Evolutionary conservation across 2,113 vertebrate species (phyloP), one percentile per base, ranked within the genome.

Genomic region (Rhinopithecus roxellana): DNA sequence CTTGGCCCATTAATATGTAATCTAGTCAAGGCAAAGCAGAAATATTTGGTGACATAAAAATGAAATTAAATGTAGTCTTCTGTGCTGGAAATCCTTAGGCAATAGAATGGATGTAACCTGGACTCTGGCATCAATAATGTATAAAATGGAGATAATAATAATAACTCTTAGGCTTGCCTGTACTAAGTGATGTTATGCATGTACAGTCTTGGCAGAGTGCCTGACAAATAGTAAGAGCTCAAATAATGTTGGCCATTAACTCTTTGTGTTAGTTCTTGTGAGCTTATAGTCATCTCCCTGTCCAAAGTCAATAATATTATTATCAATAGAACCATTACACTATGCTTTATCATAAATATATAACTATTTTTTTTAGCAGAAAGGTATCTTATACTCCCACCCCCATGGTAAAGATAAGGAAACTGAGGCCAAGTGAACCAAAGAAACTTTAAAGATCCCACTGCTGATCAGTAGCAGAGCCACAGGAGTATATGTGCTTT

Each of bases 361-460:
- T 50, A 94, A 80, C 30, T 83, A 43, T 38, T 79, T 96, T 97
- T 72, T 72, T 81, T 55, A 69, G 13, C 43, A 90, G 79, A 50
- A 86, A 59, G 18, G 22, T 86, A n/a, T 45, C 35, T 67, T 78
- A 77, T 23, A 40, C 8, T 32, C n/a, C 11, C 57, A 52, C 5
- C 7, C 23, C 70, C 30, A 52, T n/a, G 48, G 9, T 77, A 77
- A 93, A 87, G 17, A 70, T 77, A 75, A 75, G 48, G 45, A 69
- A 75, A 77, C 32, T 2, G 32, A 97, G 25, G 5, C 12, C 25
- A 38, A 12, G 5, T 43, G 10, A 83, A 57, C 30, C 85, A n/a
- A 59, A 45, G 9, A 93, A 14, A 61, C 11, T 75, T 74, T 8
- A 23, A 74, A 38, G 9, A 11, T 38, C 8, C n/a, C 30, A 50